Base-by-base conservation (phyloP, 2,888 invertebrate genomes). In the Drosophila koepferae region DNA sequence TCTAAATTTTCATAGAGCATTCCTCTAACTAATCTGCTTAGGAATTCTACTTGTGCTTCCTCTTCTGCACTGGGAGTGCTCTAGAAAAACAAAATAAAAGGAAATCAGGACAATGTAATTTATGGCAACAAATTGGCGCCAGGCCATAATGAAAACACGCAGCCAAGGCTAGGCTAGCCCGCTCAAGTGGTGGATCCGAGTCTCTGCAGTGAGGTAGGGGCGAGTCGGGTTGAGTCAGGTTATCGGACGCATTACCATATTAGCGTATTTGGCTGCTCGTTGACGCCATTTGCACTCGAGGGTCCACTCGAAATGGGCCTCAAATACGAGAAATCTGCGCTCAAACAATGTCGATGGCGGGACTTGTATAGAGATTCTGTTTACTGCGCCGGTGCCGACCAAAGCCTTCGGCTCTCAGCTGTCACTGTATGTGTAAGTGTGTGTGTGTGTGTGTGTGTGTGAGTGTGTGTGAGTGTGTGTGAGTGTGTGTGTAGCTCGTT, bases 331-430 rank as follows among this genome's bases (percentile, higher is more conserved):
- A 82, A 85, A 85, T 80, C 86, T 82, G 71, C 63, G 80, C 80
- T 61, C 67, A 44, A 58, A 58, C 58, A 44, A 58, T 58, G 56
- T 56, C 28, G 44, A 14, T 9, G 28, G 31, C 31, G 20, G 20
- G 43, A 58, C 41, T 40, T 38, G 12, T 28, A 48, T 23, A 40
- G 71, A 74, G 63, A 76, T 67, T 55, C 53, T 59, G 56, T 40
- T 71, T 61, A 83, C 64, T 87, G 88, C 88, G 86, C 85, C 88
- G 87, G 61, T 85, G 85, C 87, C 81, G 74, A 61, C 75, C 49
- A 63, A 65, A 16, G 48, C 68, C n/a, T 46, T 58, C 43, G 66
- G 44, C 77, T 74, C 82, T 81, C 83, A 79, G 75, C 75, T 80
- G 44, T 62, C 18, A 5, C 20, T 44, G 34, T 58, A 46, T 34